Conservation (phyloP, 2,113 vertebrate species). For the Lota lota region DNA sequence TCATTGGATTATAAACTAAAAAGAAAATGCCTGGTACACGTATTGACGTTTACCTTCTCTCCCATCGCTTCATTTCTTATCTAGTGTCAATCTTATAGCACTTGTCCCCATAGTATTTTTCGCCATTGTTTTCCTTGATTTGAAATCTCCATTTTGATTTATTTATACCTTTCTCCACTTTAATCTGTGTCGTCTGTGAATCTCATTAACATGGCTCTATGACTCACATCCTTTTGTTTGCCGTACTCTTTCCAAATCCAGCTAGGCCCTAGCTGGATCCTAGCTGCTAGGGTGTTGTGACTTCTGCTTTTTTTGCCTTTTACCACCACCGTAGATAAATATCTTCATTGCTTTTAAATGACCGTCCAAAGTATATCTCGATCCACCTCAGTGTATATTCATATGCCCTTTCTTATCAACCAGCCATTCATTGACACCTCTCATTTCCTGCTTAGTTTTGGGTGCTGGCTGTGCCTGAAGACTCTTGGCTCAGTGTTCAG, state of each 20-base stretch:
- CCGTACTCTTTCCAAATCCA: conserved; percentile 11
- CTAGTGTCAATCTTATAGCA: no score
- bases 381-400: neutral
- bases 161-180: neutral
- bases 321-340: no score
- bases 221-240: conserved; percentile 10
- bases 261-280: no score
- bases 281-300: no score
- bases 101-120: no score
- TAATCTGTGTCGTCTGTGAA: neutral
- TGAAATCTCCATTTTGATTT: no score
- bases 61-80: no score
- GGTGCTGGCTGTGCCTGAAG: conserved; percentile 71
- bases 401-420: conserved; percentile 11
- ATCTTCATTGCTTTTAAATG: no score
- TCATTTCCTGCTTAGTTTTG: conserved; percentile 49
- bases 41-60: neutral
- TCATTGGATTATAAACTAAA: neutral
- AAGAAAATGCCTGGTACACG: neutral
- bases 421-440: neutral
- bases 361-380: no score
- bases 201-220: neutral
- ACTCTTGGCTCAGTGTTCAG: conserved; percentile 58
- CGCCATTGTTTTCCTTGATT: no score
- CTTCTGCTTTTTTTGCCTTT: no score